Evolutionary conservation across 92 coral and sea anemone genomes (phyloP).

Genomic region (Paramuricea clavata): DNA sequence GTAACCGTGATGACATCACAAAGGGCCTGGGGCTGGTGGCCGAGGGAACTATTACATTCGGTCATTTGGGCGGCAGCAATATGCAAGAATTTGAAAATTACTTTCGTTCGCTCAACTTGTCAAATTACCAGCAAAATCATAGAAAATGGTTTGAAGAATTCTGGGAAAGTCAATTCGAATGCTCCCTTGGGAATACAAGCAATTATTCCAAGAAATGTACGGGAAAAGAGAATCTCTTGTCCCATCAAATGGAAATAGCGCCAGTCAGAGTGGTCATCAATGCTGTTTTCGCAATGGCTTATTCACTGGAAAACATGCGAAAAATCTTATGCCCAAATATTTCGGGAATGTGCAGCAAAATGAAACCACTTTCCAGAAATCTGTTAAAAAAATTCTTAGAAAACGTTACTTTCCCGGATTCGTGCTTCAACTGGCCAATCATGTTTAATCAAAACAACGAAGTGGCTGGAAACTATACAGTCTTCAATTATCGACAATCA

Average conservation of each 20-base stretch:
- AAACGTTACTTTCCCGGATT: constrained; percentile 87
- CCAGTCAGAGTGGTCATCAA: constrained; percentile 90
- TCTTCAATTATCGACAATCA: constrained; percentile 74
- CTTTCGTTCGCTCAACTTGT: constrained; percentile 37
- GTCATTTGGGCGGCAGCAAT: constrained; percentile 56
- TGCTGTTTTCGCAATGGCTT: constrained; percentile 89
- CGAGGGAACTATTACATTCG: constrained; percentile 58
- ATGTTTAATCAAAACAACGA: constrained; percentile 83
- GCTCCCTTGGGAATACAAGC: constrained; percentile 31
- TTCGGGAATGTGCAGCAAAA: constrained; percentile 65
- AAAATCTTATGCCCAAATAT: constrained; percentile 61
- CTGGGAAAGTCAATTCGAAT: constrained; percentile 46
- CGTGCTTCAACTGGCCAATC: constrained; percentile 67
- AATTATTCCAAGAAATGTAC: not conserved
- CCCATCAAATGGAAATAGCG: constrained; percentile 76
- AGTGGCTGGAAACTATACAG: constrained; percentile 83
- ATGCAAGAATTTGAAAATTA: constrained; percentile 32
- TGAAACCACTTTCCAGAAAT: constrained; percentile 72
- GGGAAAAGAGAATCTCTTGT: constrained; percentile 27
- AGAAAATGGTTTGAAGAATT: constrained; percentile 61
- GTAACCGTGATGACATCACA: constrained; percentile 66
- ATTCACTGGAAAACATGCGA: constrained; percentile 87
- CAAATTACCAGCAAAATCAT: constrained; percentile 15
- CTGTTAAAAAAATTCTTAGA: constrained; percentile 68
- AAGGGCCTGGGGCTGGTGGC: constrained; percentile 52